These are phyloP conservation scores for Sebastes cheni DNA, from an alignment of 2,797 vertebrate species.

Conservation along the genomic window DNA sequence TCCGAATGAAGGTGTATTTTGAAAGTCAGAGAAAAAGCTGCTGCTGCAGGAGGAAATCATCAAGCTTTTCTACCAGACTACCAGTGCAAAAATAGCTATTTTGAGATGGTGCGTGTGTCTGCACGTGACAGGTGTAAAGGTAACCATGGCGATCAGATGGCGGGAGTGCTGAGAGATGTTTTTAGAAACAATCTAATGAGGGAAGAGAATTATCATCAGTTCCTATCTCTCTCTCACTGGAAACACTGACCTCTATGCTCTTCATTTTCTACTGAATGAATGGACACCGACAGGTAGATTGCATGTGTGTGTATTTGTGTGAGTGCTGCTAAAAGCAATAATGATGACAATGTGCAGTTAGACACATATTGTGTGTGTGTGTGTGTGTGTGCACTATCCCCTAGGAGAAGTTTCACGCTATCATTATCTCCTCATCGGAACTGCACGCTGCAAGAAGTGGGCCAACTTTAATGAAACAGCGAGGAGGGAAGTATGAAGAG, in stretches of 20 bases:
- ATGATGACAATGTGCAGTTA: conserved; percentile 15
- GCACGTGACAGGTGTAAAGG: conserved; percentile 29
- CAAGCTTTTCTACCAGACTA: not conserved
- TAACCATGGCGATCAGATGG: conserved; percentile 36
- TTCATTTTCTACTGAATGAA: conserved; percentile 37
- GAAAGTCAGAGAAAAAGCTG: not conserved
- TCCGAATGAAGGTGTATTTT: not conserved
- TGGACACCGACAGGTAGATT: conserved; percentile 16
- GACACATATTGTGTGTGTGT: not conserved
- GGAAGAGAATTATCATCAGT: not conserved
- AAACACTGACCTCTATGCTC: not conserved
- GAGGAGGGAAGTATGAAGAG: not conserved
- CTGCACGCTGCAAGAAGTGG: conserved; percentile 40
- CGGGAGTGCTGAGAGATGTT: not conserved
- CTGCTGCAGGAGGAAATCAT: not conserved
- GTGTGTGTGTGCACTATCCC: conserved; percentile 5
- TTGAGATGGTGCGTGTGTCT: conserved; percentile 1
- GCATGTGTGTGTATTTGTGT: conserved; percentile 15
- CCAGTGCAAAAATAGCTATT: not conserved
- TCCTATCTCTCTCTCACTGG: not conserved
- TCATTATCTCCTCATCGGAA: conserved; percentile 39
- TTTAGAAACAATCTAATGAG: conserved; percentile 18
- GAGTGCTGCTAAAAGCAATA: conserved; percentile 8
- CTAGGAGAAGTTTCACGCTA: not conserved
- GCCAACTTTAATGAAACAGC: conserved; percentile 23